Evolutionary conservation across 2,113 vertebrate genomes (phyloP).

Genomic region (Pterocles gutturalis): DNA sequence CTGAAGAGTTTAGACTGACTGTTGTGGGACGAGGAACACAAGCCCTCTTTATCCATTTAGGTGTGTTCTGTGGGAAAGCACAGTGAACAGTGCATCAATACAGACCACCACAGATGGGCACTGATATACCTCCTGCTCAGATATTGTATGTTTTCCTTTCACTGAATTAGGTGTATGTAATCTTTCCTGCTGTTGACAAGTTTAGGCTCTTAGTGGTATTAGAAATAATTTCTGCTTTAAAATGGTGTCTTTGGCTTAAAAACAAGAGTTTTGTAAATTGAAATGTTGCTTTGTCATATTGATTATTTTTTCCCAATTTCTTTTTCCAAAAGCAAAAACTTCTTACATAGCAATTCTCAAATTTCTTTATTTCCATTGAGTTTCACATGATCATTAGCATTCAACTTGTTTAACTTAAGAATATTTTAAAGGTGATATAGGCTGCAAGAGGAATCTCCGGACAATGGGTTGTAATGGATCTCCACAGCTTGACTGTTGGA

Average conservation of each 20-base stretch:
- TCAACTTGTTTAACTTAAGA: neutral
- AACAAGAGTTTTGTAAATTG: neutral
- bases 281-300: neutral
- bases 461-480: conserved; percentile 8
- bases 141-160: neutral
- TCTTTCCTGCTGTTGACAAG: neutral
- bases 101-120: neutral
- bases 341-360: neutral
- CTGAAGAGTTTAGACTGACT: neutral
- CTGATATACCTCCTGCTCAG: neutral
- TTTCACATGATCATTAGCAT: neutral
- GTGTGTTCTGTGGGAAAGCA: neutral
- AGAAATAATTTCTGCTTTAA: neutral
- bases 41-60: neutral
- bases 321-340: neutral
- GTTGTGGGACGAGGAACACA: neutral
- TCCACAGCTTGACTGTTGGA: conserved; percentile 56
- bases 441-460: neutral
- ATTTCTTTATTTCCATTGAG: neutral
- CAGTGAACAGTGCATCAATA: neutral
- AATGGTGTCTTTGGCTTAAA: neutral
- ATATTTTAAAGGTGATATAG: neutral
- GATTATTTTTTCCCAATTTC: neutral
- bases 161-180: neutral
- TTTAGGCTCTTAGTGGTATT: neutral